Evolutionary conservation across 2,888 invertebrate genomes (phyloP), one percentile per base, ranked within the genome.

Genomic region (Priocnemis perturbator): DNA sequence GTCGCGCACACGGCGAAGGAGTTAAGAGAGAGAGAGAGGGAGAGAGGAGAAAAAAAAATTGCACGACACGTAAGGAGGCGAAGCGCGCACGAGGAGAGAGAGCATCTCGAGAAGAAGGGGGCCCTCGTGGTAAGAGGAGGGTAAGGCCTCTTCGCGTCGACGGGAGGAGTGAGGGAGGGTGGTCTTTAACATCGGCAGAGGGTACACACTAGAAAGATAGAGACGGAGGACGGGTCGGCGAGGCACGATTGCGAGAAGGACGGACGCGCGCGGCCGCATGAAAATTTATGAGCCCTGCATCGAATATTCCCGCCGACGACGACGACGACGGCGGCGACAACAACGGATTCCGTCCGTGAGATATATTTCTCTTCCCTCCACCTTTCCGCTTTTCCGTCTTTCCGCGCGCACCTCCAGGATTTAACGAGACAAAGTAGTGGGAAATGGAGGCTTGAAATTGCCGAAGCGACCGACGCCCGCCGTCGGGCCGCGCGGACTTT

Each of bases 261-360:
- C 4, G 7, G 37, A 37, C 11, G 17, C 4, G 47, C 9, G 23
- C 48, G 66, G 71, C 52, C 60, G 70, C 73, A 81, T 81, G 79
- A 81, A 81, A 81, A 81, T 81, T 82, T 81, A 81, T 82, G 81
- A 82, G 76, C 67, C 56, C n/a, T n/a, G 74, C 67, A 69, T 71
- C 65, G 74, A 75, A 71, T 76, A 81, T 77, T 80, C 75, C 57
- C 58, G 59, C 64, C 60, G 21, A 47, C 21, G 11, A 19, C 20
- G 53, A 47, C n/a, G n/a, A n/a, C n/a, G n/a, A n/a, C 58, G 59
- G 64, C 60, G 21, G 30, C 21, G 11, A 19, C 20, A 45, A 47
- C 52, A 37, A 9, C 37, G 37, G 37, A 37, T 37, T 11, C 37
- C 37, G 37, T 37, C 37, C 37, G 37, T 9, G 37, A 9, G 37